Conservation (phyloP, 23 tunicate genomes). For the Diplosoma virens region DNA sequence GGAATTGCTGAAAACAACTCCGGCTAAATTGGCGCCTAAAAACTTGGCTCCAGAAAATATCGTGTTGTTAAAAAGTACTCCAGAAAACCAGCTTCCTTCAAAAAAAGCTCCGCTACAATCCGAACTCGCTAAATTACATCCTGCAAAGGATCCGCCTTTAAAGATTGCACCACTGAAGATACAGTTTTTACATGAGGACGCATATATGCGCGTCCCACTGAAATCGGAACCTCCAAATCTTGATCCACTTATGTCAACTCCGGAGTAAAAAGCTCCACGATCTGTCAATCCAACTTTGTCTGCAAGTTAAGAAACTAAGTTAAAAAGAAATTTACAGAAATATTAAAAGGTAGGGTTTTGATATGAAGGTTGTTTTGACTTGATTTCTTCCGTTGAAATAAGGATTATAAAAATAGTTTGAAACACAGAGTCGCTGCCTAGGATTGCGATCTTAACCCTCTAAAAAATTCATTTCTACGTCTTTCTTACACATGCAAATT, state of each 20-base stretch:
- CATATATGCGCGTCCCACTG: not conserved
- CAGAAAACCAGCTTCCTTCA: constrained; percentile 18
- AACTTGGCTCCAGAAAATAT: not conserved
- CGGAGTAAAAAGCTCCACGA: not conserved
- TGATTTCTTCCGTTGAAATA: no score
- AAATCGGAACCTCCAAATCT: constrained; percentile 4
- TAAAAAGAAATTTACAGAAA: no score
- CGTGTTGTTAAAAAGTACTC: not conserved
- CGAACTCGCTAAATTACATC: not conserved
- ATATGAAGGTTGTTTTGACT: no score
- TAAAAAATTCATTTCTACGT: no score
- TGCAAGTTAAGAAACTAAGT: not conserved
- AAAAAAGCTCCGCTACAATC: constrained; percentile 8
- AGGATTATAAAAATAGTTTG: no score
- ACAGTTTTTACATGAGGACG: not conserved
- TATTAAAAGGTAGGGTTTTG: no score
- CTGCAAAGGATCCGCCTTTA: not conserved
- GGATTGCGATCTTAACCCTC: no score
- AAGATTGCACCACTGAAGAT: not conserved
- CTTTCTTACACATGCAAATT: no score
- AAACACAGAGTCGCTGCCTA: no score
- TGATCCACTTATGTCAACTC: not conserved
- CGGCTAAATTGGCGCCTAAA: not conserved
- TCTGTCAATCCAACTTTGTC: not conserved
- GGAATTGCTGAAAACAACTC: constrained; percentile 3